Conservation (phyloP, 2,888 invertebrate genomes). For the Limnephilus marmoratus region DNA sequence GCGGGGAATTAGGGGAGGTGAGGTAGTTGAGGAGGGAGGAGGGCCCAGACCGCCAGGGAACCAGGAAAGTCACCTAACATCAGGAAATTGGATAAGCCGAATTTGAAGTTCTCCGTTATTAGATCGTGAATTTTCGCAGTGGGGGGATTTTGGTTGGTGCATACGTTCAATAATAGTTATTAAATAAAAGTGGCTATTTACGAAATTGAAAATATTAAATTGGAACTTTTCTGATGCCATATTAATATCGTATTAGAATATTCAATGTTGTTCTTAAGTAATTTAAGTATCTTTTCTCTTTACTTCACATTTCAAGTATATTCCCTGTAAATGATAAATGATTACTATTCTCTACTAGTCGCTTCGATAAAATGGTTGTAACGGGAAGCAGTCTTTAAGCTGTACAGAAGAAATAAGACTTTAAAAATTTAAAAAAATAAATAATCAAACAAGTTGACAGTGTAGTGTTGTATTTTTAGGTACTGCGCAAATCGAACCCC, state of each 20-base stretch:
- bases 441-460: not conserved
- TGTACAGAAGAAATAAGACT: too few species aligned
- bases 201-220: not conserved
- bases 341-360: too few species aligned
- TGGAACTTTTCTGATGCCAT: not conserved
- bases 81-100: constrained; percentile 45
- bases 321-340: too few species aligned
- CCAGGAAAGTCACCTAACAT: constrained; percentile 40
- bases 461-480: too few species aligned
- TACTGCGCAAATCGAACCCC: not conserved
- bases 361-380: too few species aligned
- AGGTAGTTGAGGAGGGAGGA: not conserved
- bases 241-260: not conserved
- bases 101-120: constrained; percentile 15
- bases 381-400: too few species aligned
- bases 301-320: too few species aligned
- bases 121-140: not conserved
- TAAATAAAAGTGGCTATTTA: not conserved
- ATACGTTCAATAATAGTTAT: not conserved
- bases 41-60: not conserved
- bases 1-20: not conserved
- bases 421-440: too few species aligned
- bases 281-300: too few species aligned
- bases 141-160: not conserved
- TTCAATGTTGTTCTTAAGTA: too few species aligned